Evolutionary conservation across 2,113 vertebrate species (phyloP).

Genomic region (Dasypus novemcinctus): DNA sequence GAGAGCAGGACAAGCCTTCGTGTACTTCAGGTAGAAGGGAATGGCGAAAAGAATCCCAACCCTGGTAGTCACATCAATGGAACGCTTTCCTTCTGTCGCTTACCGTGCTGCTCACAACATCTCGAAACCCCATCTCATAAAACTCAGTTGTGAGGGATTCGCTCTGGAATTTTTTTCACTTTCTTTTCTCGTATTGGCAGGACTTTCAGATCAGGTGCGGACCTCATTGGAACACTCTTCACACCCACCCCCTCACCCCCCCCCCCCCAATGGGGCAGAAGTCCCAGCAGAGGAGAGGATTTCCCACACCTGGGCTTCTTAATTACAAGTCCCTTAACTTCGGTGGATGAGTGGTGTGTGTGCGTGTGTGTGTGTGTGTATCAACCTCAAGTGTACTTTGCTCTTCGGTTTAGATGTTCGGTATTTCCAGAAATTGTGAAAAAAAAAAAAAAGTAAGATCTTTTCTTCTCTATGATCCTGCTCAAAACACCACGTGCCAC

Average conservation of each 20-base stretch:
- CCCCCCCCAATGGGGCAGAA: not conserved
- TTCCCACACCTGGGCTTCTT: constrained; percentile 4
- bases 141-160: constrained; percentile 17
- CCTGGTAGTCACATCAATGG: not conserved
- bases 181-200: not conserved
- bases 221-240: not conserved
- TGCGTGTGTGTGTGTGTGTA: not conserved
- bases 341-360: not conserved
- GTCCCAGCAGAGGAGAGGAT: not conserved
- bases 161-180: constrained; percentile 10
- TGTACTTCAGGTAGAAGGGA: not conserved
- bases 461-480: constrained; percentile 64
- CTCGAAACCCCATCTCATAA: constrained; percentile 58
- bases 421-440: constrained; percentile 66
- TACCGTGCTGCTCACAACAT: not conserved
- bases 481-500: constrained; percentile 66
- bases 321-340: constrained; percentile 27
- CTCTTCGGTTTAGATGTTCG: constrained; percentile 57
- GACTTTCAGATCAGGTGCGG: constrained; percentile 44
- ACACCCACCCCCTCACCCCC: not conserved
- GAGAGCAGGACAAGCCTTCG: not conserved
- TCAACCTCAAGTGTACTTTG: constrained; percentile 68
- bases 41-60: not conserved
- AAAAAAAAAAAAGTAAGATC: constrained; percentile 36
- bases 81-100: not conserved